phyloP scores from a whole-genome alignment of 2,888 invertebrate genomes.

The Xanthorhoe spadicearia region DNA sequence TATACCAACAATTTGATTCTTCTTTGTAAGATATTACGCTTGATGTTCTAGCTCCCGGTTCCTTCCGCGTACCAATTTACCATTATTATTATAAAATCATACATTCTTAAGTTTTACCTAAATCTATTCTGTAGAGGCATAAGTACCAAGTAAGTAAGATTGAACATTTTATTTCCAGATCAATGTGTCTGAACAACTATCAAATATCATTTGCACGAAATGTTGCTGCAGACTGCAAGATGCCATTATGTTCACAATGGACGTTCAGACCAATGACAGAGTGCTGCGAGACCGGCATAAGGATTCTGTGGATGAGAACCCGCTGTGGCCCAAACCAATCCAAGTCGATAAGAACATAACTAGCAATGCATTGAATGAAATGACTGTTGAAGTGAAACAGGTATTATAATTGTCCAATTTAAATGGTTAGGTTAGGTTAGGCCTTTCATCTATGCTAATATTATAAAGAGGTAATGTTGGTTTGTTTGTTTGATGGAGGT shows the following conservation, averaged over 20 bases:
- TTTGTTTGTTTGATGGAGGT: too few relatives aligned
- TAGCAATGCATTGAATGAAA: conserved; percentile 46
- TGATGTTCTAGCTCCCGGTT: not conserved
- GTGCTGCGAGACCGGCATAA: conserved; percentile 45
- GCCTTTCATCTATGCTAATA: too few relatives aligned
- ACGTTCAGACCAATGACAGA: conserved; percentile 57
- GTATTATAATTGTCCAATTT: conserved; percentile 5
- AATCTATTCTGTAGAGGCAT: not conserved
- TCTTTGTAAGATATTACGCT: not conserved
- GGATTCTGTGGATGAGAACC: not conserved
- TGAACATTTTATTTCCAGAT: conserved; percentile 50
- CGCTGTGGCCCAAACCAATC: conserved; percentile 73
- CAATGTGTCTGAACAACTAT: conserved; percentile 56
- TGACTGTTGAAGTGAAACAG: conserved; percentile 68
- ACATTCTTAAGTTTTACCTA: too few relatives aligned
- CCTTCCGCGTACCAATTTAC: too few relatives aligned
- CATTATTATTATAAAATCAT: too few relatives aligned
- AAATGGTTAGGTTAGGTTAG: not conserved
- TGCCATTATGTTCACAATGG: conserved; percentile 59
- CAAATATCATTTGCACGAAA: conserved; percentile 65
- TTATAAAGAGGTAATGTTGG: too few relatives aligned
- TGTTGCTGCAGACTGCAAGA: conserved; percentile 61
- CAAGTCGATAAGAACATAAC: conserved; percentile 63
- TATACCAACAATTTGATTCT: not conserved
- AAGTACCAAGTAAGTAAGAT: not conserved